A percentile compares a stretch with the other conserved stretches of the same genome.
Conservation (phyloP, 2,888 invertebrate species). For the Limnephilus rhombicus region DNA sequence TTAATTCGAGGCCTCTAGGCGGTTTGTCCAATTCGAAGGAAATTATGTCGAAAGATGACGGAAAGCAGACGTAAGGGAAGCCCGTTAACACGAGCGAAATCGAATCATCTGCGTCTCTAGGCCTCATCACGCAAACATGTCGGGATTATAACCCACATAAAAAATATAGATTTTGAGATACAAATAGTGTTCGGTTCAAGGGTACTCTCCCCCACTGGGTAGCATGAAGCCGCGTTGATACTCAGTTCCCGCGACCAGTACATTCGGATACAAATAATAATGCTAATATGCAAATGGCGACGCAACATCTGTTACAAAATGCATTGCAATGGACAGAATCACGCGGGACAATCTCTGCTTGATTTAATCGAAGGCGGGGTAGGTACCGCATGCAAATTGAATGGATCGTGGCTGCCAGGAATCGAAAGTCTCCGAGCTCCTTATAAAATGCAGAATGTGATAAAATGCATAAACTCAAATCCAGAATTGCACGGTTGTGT, state of each 20-base stretch:
- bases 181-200: not conserved
- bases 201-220: not conserved
- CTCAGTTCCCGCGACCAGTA: slow-evolving; percentile 32
- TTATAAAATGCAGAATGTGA: not conserved
- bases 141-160: no score
- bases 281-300: slow-evolving; percentile 64
- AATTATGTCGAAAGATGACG: no score
- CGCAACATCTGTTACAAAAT: slow-evolving; percentile 59
- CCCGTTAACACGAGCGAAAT: no score
- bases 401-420: not conserved
- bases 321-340: slow-evolving; percentile 41
- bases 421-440: not conserved
- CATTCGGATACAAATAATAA: slow-evolving; percentile 58
- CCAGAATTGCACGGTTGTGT: not conserved
- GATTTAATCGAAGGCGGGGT: slow-evolving; percentile 42
- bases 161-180: not conserved
- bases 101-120: no score
- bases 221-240: not conserved
- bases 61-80: no score
- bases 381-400: slow-evolving; percentile 35
- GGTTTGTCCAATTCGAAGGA: no score
- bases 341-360: slow-evolving; percentile 46
- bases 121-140: no score
- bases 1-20: no score
- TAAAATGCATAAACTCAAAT: not conserved